Evolutionary conservation across 1,140 invertebrate genomes (phyloP).

Genomic region (Euwallacea similis): DNA sequence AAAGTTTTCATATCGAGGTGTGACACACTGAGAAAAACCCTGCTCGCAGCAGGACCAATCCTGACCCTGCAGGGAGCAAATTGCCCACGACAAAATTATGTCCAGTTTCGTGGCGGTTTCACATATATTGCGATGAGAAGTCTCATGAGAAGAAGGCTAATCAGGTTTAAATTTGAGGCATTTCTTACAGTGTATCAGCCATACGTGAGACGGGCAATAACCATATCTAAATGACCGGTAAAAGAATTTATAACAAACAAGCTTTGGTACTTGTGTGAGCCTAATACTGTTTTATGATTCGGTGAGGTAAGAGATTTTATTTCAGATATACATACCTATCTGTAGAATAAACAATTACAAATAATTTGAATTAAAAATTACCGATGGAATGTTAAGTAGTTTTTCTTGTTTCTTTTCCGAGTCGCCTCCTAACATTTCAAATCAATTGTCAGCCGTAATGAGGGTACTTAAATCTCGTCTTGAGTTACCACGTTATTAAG

Average conservation of each 20-base stretch:
- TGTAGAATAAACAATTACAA: constrained; percentile 36
- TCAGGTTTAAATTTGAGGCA: neutral
- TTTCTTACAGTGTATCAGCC: constrained; percentile 10
- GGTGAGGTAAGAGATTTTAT: constrained; percentile 31
- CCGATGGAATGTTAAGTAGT: constrained; percentile 32
- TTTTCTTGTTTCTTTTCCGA: constrained; percentile 32
- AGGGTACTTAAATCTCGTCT: constrained; percentile 24
- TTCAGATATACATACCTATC: constrained; percentile 27
- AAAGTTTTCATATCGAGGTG: neutral
- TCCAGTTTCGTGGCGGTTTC: no score
- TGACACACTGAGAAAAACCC: constrained; percentile 3
- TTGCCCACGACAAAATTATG: no score
- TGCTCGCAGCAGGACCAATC: no score
- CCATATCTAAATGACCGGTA: constrained; percentile 33
- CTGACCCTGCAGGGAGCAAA: no score
- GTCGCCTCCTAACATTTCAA: constrained; percentile 17
- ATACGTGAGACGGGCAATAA: constrained; percentile 28
- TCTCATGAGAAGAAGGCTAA: no score
- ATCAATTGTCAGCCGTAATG: constrained; percentile 31
- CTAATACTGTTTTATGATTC: constrained; percentile 37
- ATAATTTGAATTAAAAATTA: constrained; percentile 38
- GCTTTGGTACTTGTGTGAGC: constrained; percentile 35
- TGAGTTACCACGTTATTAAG: constrained; percentile 15
- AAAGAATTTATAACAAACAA: constrained; percentile 36
- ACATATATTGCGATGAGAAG: no score